Conservation (phyloP, 2,888 invertebrate genomes). For the Apamea crenata region DNA sequence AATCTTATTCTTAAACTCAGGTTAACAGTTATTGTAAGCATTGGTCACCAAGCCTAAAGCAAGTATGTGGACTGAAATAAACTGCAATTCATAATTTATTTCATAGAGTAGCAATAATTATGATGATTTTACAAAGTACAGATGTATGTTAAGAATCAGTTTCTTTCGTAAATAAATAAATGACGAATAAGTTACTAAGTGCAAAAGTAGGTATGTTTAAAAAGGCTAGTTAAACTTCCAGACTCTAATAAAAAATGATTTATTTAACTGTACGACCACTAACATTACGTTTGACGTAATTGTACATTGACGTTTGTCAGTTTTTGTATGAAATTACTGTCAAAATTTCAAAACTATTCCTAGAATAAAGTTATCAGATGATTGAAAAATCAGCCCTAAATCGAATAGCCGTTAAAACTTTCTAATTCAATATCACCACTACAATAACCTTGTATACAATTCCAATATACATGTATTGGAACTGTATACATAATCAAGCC, state of each 20-base stretch:
- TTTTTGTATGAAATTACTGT: no score
- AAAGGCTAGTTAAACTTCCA: not conserved
- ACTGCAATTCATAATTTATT: not conserved
- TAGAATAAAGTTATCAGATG: no score
- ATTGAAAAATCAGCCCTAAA: not conserved
- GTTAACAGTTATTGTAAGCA: not conserved
- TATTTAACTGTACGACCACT: not conserved
- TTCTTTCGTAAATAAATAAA: not conserved
- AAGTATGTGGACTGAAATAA: not conserved
- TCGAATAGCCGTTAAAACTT: constrained; percentile 20
- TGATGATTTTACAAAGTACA: no score
- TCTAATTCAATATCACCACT: constrained; percentile 29
- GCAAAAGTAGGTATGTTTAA: not conserved
- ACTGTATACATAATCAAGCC: constrained; percentile 19
- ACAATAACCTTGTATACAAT: constrained; percentile 13
- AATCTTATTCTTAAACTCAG: not conserved
- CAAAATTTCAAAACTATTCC: no score
- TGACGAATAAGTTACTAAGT: no score
- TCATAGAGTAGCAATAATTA: not conserved
- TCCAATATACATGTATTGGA: not conserved
- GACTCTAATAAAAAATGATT: no score
- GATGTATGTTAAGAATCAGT: not conserved
- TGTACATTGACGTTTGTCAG: no score
- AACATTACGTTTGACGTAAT: no score
- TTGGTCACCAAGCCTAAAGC: not conserved